A percentile compares a stretch with the other conserved stretches of the same genome.
phyloP scores from a whole-genome alignment of 2,113 vertebrate genomes.

The Scomber scombrus region DNA sequence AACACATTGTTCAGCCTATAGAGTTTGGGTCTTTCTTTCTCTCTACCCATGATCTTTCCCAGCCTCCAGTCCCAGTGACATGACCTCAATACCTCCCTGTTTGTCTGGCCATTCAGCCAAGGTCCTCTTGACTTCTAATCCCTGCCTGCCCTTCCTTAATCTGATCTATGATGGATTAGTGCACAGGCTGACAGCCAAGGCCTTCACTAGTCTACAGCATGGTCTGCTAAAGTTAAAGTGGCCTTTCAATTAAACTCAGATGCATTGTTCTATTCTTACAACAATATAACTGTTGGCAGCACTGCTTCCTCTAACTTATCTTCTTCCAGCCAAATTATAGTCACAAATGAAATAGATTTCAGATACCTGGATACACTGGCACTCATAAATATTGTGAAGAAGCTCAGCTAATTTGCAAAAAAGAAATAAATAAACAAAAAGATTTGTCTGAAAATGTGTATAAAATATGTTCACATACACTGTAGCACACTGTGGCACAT shows the following conservation, averaged over 20 bases:
- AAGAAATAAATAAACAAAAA: no score
- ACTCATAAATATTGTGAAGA: no score
- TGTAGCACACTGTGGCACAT: no score
- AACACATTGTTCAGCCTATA: background rate
- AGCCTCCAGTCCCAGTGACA: conserved; percentile 25
- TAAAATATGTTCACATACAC: no score
- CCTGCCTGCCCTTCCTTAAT: conserved; percentile 46
- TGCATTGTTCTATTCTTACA: no score
- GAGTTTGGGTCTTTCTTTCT: background rate
- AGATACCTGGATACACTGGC: no score
- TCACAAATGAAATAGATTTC: no score
- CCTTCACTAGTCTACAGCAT: background rate
- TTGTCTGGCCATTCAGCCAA: conserved; percentile 47
- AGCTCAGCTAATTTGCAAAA: no score
- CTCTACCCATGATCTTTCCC: background rate
- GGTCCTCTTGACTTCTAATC: conserved; percentile 49
- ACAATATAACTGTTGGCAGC: no score
- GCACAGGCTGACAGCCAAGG: conserved; percentile 15
- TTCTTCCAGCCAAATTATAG: no score
- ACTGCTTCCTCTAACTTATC: no score
- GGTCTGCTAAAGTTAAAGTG: background rate
- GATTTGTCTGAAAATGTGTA: no score
- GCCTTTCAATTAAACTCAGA: background rate
- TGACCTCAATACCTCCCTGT: conserved; percentile 32
- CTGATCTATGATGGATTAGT: conserved; percentile 63